These are phyloP conservation scores for Nemoura dubitans DNA, from an alignment of 2,888 invertebrate genomes.

Conservation along the genomic window DNA sequence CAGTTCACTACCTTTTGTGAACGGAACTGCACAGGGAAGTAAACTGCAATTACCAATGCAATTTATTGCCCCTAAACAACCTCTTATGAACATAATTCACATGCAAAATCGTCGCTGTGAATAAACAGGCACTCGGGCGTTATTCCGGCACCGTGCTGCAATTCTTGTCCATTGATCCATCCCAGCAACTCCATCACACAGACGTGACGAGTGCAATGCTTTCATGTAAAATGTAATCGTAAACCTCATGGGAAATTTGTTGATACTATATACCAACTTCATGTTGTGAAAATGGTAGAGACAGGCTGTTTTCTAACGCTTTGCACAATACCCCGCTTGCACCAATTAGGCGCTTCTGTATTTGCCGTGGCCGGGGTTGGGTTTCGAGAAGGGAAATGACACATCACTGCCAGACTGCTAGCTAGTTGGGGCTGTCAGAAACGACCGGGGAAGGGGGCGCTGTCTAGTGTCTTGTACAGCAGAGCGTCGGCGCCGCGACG, in stretches of 20 bases:
- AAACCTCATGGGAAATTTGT: conserved; percentile 36
- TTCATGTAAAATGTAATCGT: not conserved
- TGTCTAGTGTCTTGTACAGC: not conserved
- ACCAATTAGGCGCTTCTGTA: not conserved
- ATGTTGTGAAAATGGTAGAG: not conserved
- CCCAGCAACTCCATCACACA: not conserved
- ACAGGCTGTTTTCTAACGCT: not conserved
- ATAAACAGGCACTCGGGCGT: not conserved
- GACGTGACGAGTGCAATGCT: conserved; percentile 26
- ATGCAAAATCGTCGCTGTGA: not conserved
- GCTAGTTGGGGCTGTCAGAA: not conserved
- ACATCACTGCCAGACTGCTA: not conserved
- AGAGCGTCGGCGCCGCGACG: conserved; percentile 7
- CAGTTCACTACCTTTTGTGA: not conserved
- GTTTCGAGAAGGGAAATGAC: conserved; percentile 15
- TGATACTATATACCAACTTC: conserved; percentile 8
- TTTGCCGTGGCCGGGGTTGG: not conserved
- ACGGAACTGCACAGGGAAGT: not conserved
- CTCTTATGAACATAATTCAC: not conserved
- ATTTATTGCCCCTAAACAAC: not conserved
- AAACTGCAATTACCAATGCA: not conserved
- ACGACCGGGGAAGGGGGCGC: not conserved
- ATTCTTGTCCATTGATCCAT: conserved; percentile 7
- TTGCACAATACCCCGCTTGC: not conserved
- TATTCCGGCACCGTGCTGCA: not conserved